These are phyloP conservation scores for Propithecus coquereli DNA, from an alignment of 2,113 vertebrate species.

Conservation along the genomic window DNA sequence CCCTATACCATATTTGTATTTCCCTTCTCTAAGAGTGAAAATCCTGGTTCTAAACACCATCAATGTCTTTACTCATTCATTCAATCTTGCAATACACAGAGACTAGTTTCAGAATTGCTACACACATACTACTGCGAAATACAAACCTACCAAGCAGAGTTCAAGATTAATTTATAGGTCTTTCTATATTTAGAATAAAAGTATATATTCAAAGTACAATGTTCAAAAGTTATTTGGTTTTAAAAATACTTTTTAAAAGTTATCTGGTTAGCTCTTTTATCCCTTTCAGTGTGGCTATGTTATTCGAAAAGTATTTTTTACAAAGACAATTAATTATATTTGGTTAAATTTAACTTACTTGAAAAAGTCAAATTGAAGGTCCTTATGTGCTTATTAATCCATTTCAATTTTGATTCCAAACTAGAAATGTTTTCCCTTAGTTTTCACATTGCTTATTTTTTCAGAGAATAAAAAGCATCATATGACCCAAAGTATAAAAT, in stretches of 20 bases:
- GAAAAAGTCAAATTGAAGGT: background rate
- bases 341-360: background rate
- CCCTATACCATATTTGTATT: background rate
- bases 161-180: background rate
- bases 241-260: background rate
- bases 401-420: background rate
- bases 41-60: background rate
- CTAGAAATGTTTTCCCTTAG: background rate
- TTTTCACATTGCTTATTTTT: background rate
- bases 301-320: background rate
- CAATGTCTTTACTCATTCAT: background rate
- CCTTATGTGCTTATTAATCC: background rate
- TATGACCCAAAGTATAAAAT: background rate
- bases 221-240: background rate
- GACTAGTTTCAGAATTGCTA: background rate
- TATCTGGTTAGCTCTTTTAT: background rate
- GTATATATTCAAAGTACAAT: background rate
- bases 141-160: background rate
- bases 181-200: background rate
- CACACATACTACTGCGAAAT: background rate
- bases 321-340: background rate
- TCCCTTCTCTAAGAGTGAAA: background rate
- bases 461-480: background rate
- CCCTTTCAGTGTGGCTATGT: background rate
- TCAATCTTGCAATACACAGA: background rate